Percentiles rank a stretch among this genome's conserved stretches.
Conservation (phyloP, 2,888 invertebrate species). For the Carterocephalus palaemon region DNA sequence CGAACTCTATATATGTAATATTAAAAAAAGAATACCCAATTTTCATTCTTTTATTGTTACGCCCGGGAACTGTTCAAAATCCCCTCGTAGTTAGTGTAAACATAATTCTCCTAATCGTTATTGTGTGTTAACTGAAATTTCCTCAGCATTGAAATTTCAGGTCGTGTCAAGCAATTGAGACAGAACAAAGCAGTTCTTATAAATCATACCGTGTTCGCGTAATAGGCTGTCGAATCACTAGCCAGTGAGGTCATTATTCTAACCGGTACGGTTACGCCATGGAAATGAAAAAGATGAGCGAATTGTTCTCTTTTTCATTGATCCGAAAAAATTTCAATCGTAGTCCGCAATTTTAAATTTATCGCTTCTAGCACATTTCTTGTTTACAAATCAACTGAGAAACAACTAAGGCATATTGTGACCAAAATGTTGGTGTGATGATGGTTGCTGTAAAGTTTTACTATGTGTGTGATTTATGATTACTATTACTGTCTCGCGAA, state of each 20-base stretch:
- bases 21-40: no score
- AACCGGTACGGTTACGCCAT: conserved; percentile 53
- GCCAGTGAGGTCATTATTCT: conserved; percentile 62
- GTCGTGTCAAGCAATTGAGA: conserved; percentile 3
- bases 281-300: conserved; percentile 20
- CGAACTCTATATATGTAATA: no score
- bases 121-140: conserved; percentile 22
- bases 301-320: no score
- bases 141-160: background rate
- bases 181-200: conserved; percentile 23
- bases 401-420: no score
- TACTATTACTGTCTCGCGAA: no score
- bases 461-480: no score
- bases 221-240: conserved; percentile 43
- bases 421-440: no score
- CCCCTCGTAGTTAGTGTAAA: background rate
- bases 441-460: conserved; percentile 3
- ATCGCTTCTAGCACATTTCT: no score
- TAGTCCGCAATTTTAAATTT: conserved; percentile 8
- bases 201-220: conserved; percentile 26
- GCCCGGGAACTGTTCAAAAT: background rate
- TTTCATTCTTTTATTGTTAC: no score
- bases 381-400: no score
- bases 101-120: background rate
- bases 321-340: no score